Percentiles rank a stretch among this genome's conserved stretches.
Evolutionary conservation across 2,888 invertebrate species (phyloP).

Genomic region (Gortyna flavago): DNA sequence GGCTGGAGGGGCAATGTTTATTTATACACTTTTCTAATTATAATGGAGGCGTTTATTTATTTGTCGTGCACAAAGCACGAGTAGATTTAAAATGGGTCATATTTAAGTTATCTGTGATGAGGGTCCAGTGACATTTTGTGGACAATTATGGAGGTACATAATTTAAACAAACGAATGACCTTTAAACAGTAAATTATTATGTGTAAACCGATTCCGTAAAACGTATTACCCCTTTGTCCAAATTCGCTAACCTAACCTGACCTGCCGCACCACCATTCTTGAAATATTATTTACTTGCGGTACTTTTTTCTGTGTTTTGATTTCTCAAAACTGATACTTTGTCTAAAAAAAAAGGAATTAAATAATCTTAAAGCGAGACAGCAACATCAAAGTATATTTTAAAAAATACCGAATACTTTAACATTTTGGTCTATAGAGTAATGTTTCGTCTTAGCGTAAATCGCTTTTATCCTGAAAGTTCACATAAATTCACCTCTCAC

Average conservation of each 20-base stretch:
- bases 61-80: too few species aligned
- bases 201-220: background rate
- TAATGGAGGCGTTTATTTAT: constrained; percentile 16
- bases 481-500: constrained; percentile 6
- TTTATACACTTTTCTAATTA: constrained; percentile 40
- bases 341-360: background rate
- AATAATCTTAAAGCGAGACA: background rate
- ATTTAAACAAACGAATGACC: background rate
- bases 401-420: background rate
- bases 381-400: background rate
- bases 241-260: background rate
- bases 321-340: background rate
- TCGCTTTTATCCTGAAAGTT: constrained; percentile 1
- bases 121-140: constrained; percentile 1
- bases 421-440: background rate
- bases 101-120: background rate
- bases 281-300: background rate
- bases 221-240: background rate
- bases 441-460: background rate
- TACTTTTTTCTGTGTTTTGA: background rate
- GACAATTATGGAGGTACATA: background rate
- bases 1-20: constrained; percentile 27
- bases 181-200: background rate
- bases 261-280: background rate
- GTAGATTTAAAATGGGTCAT: background rate